Conservation (phyloP, 1,140 invertebrate genomes). For the Drosophila rufa region DNA sequence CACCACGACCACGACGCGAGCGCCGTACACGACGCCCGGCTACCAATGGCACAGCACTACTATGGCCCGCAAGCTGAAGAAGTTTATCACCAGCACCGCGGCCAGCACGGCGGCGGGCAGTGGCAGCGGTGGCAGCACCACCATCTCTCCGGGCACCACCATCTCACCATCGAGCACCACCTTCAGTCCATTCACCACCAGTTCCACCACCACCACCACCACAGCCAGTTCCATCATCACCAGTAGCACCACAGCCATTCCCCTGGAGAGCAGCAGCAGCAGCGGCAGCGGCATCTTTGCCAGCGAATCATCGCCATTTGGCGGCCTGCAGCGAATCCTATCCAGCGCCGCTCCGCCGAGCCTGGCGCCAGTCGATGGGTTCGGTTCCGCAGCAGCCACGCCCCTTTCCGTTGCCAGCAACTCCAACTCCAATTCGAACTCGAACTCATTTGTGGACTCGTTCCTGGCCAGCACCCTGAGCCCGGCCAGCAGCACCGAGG, state of each 20-base stretch:
- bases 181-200: constrained; percentile 64
- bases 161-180: constrained; percentile 68
- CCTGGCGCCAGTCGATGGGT: constrained; percentile 62
- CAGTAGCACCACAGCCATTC: constrained; percentile 32
- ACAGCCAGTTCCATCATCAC: constrained; percentile 51
- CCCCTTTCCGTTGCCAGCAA: constrained; percentile 12
- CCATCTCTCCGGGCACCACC: constrained; percentile 20
- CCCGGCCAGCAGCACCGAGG: constrained; percentile 85
- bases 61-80: constrained; percentile 85
- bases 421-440: not conserved
- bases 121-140: constrained; percentile 68
- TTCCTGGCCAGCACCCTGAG: constrained; percentile 51
- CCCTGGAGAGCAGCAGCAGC: constrained; percentile 61
- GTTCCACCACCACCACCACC: constrained; percentile 25
- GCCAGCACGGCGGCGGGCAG: constrained; percentile 86
- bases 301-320: constrained; percentile 51
- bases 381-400: constrained; percentile 63
- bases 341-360: constrained; percentile 66
- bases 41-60: constrained; percentile 84
- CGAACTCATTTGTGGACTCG: constrained; percentile 39
- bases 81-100: constrained; percentile 85
- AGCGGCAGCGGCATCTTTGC: constrained; percentile 27
- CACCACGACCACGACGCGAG: constrained; percentile 85
- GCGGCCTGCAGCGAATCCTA: constrained; percentile 66
- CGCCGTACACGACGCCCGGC: constrained; percentile 81